Evolutionary conservation across 2,888 invertebrate species (phyloP), one percentile per base, ranked within the genome.

Genomic region (Athetis lepigone): DNA sequence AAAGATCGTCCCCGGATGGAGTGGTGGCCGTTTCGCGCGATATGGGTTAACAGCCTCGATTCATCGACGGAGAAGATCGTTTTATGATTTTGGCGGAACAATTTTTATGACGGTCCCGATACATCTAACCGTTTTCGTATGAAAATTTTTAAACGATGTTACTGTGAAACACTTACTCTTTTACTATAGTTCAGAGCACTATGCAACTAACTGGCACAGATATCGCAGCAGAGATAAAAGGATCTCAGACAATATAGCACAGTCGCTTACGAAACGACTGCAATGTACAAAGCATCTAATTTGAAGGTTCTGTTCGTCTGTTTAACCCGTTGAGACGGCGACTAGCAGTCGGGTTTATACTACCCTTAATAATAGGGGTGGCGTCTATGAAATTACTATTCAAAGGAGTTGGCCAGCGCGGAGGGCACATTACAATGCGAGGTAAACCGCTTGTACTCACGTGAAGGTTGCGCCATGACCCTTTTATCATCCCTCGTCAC

Each of bases 351-450:
- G 85, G 85, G 87, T 83, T 89, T 91, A 88, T 90, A 90, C 85
- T 86, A 77, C 88, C 88, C 88, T 78, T 91, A 92, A 92, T 92
- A 89, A 90, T 83, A 88, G 88, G 87, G 90, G 83, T 88, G 82
- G 86, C 85, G 83, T 83, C 85, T 88, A 87, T 88, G 84, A 91
- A 91, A 92, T 91, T 89, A 88, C 88, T 89, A 88, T 88, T 89
- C 86, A 88, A 88, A 90, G 88, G 85, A 87, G 87, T 88, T 83
- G 84, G 87, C 82, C 79, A 85, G 82, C 83, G 80, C 69, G 82
- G 82, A 84, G 85, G 85, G 83, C 79, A 86, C 82, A 88, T 85
- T 88, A 88, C 86, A 87, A 88, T 88, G 85, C 87, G 84, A 88
- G 86, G 89, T 88, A 90, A 91, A 88, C 87, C 87, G 85, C 85